Evolutionary conservation across 2,113 vertebrate species (phyloP), one percentile per base, ranked within the genome.

Genomic region (Pachypanchax playfairii): DNA sequence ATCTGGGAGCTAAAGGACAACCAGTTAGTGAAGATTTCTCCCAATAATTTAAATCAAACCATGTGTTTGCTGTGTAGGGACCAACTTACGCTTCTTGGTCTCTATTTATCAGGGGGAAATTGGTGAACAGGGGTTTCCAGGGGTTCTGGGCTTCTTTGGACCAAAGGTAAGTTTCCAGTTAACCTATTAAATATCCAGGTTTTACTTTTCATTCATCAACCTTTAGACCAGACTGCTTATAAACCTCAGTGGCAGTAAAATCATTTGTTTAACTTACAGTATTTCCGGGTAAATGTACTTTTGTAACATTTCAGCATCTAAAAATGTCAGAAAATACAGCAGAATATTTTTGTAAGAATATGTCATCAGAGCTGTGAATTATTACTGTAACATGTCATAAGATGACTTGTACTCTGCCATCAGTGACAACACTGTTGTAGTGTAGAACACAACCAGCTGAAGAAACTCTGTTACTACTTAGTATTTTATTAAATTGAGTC

Each of bases 41-140:
- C 14, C 4, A 36, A 18, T 17, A 20, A 36, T 3, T 36, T 12
- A 15, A 39, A 26, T 58, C 9, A 33, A 11, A 41, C 0, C 0
- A 18, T 13, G 18, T 0, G 28, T 64, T 11, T 15, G 3, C 26
- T 39, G 28, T 6, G 22, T 0, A 20, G 13, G 54, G 7, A 31
- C 25, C 35, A n/a, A 0, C 11, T 20, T 33, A 24, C 15, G 22
- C 21, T 63, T 2, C 6, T 24, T 2, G 66, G 11, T 65, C 22
- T 51, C 1, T 63, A 14, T 77, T 22, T 18, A 43, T 29, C 81
- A 99, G 97, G 97, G 97, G 1, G 93, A 95, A 65, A 53, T 89
- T 6, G 97, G 96, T 0, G 92, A 94, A 76, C 90, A 91, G 68
- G 97, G 97, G 69, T 95, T 94, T 73, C 93, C 94, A 64, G 97